Conservation (phyloP, 2,888 invertebrate species). For the Exephanes ischioxanthus region DNA sequence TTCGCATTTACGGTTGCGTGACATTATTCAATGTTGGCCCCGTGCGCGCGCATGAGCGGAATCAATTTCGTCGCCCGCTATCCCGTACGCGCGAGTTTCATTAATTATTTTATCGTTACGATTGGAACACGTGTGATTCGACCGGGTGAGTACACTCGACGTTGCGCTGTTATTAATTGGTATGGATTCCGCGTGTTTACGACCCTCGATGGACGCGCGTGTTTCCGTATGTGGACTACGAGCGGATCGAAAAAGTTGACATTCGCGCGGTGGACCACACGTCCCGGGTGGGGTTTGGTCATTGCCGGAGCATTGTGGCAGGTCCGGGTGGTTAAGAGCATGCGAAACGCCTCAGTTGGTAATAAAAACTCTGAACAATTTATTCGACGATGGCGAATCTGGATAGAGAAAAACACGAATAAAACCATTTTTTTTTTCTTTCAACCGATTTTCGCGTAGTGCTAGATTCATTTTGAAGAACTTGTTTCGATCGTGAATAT, state of each 20-base stretch:
- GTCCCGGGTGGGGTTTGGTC: not conserved
- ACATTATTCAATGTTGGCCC: not conserved
- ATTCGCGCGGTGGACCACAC: not conserved
- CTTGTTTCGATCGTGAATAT: too few species aligned
- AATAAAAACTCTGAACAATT: too few species aligned
- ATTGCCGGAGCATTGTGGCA: too few species aligned
- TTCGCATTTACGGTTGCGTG: not conserved
- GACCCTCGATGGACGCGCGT: not conserved
- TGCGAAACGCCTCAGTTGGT: too few species aligned
- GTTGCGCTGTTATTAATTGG: conserved; percentile 49
- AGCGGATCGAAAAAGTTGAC: not conserved
- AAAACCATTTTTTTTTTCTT: too few species aligned
- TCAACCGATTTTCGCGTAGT: too few species aligned
- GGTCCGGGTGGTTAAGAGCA: too few species aligned
- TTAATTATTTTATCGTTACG: conserved; percentile 62
- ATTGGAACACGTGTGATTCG: conserved; percentile 18
- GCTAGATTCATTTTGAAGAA: too few species aligned
- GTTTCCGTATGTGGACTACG: not conserved
- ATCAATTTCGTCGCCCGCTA: conserved; percentile 24
- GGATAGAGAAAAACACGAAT: too few species aligned
- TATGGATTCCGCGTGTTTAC: not conserved
- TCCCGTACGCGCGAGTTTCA: conserved; percentile 38
- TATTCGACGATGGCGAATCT: too few species aligned
- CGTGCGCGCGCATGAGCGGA: not conserved
- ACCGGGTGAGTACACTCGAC: conserved; percentile 39